Percentiles rank a stretch among this genome's conserved stretches.
phyloP scores from a whole-genome alignment of 2,888 invertebrate species.

The Hypolimnas misippus region DNA sequence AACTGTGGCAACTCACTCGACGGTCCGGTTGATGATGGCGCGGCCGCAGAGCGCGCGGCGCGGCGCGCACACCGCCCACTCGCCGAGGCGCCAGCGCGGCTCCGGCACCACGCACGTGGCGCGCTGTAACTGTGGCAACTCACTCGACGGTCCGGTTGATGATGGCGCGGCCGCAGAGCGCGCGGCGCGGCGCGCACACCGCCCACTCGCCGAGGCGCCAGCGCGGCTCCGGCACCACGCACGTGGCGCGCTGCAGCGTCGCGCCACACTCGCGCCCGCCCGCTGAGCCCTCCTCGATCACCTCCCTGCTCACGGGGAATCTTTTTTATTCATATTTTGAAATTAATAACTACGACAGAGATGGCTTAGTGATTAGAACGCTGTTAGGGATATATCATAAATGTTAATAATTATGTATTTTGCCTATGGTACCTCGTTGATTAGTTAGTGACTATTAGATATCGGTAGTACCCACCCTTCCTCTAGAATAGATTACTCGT shows the following conservation, averaged over 20 bases:
- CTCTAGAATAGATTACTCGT: no score
- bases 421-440: no score
- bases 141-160: conserved; percentile 72
- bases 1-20: conserved; percentile 60
- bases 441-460: no score
- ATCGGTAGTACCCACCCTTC: no score
- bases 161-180: conserved; percentile 70
- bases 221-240: conserved; percentile 64
- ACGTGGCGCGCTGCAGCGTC: conserved; percentile 70
- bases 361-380: no score
- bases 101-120: conserved; percentile 65
- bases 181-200: conserved; percentile 64
- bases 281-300: conserved; percentile 71
- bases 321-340: no score
- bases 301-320: conserved; percentile 58
- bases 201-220: conserved; percentile 70
- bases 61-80: conserved; percentile 71
- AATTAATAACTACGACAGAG: no score
- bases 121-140: conserved; percentile 61
- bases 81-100: conserved; percentile 67
- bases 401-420: no score
- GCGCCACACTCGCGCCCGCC: conserved; percentile 77
- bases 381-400: no score
- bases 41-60: conserved; percentile 67
- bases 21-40: conserved; percentile 70